A percentile compares a stretch with the other conserved stretches of the same genome.
Evolutionary conservation across 2,888 invertebrate genomes (phyloP).

Genomic region (Enchytraeus crypticus): DNA sequence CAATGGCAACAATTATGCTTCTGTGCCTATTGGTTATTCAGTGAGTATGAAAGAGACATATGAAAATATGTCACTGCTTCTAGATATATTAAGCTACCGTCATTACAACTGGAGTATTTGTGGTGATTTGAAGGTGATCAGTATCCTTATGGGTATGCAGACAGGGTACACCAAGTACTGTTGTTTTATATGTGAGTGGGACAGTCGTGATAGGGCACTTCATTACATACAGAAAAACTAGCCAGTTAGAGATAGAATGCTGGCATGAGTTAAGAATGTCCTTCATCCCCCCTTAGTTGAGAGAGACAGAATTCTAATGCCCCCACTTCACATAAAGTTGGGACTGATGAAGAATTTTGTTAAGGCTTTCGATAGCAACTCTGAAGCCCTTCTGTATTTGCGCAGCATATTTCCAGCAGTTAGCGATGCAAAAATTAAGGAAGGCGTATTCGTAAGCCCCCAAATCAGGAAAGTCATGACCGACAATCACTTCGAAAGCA

Average conservation of each 20-base stretch:
- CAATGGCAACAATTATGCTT: slow-evolving; percentile 2
- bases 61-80: neutral
- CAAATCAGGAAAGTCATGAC: slow-evolving; percentile 1
- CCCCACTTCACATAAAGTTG: slow-evolving; percentile 9
- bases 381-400: neutral
- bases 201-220: neutral
- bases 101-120: neutral
- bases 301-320: neutral
- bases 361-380: neutral
- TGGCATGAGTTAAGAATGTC: neutral
- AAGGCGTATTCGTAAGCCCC: slow-evolving; percentile 3
- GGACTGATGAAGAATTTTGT: no score
- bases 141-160: neutral
- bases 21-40: neutral
- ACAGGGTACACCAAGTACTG: neutral
- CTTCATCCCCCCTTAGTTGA: neutral
- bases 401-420: neutral
- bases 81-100: neutral
- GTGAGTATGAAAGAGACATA: neutral
- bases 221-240: neutral
- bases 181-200: neutral
- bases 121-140: neutral
- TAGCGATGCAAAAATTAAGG: slow-evolving; percentile 4
- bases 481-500: slow-evolving; percentile 1
- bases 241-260: neutral